phyloP scores from a whole-genome alignment of 2,888 invertebrate species.

The Pediacus dermestoides region DNA sequence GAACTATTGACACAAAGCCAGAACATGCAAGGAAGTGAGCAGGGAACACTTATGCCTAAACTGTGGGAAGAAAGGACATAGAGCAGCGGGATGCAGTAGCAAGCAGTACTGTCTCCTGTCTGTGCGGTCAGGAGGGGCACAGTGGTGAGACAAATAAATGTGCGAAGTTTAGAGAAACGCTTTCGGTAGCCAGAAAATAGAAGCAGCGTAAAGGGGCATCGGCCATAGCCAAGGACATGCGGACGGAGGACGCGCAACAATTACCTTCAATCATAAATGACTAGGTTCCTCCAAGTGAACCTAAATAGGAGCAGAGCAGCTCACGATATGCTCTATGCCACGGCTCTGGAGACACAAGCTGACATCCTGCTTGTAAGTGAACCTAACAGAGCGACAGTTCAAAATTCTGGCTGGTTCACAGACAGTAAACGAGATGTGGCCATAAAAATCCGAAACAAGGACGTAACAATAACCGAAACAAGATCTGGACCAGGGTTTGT shows the following conservation, averaged over 20 bases:
- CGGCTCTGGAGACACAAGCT: constrained; percentile 6
- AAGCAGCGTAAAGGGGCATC: constrained; percentile 11
- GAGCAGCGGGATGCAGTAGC: constrained; percentile 16
- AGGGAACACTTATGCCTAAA: constrained; percentile 19
- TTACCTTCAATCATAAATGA: background rate
- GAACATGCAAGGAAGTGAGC: constrained; percentile 16
- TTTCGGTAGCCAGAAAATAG: constrained; percentile 6
- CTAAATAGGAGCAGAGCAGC: constrained; percentile 10
- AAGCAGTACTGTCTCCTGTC: constrained; percentile 10
- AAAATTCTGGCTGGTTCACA: constrained; percentile 3
- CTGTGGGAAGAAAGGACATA: constrained; percentile 22
- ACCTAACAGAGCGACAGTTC: constrained; percentile 9
- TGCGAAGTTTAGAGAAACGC: constrained; percentile 10
- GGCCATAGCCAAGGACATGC: no score
- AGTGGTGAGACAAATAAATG: constrained; percentile 14
- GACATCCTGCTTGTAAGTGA: constrained; percentile 16
- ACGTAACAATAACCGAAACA: background rate
- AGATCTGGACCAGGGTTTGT: constrained; percentile 8
- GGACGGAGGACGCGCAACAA: background rate
- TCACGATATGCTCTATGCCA: constrained; percentile 15
- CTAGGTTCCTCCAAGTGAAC: constrained; percentile 11
- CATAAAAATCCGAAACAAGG: constrained; percentile 4
- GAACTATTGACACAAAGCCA: constrained; percentile 17
- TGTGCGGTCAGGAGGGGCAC: constrained; percentile 16
- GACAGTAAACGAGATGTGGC: constrained; percentile 11